Percentiles rank a stretch among this genome's conserved stretches.
These are phyloP conservation scores for Microcebus tavaratra DNA, from an alignment of 2,113 vertebrate species.

Conservation along the genomic window DNA sequence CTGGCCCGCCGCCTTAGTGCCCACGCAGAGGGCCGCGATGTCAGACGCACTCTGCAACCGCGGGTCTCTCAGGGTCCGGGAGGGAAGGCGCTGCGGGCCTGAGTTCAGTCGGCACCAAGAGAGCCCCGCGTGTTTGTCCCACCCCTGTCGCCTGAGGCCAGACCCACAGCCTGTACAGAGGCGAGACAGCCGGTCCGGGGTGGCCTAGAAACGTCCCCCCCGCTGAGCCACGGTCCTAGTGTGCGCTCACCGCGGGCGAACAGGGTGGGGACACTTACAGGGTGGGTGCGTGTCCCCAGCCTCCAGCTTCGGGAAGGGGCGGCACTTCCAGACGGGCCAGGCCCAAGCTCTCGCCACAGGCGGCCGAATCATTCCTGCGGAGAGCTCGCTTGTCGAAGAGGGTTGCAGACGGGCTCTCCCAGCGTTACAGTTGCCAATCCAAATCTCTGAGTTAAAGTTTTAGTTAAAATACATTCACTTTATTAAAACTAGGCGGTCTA, in stretches of 20 bases:
- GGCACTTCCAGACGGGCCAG: background rate
- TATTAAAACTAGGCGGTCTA: slow-evolving; percentile 1
- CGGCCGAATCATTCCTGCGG: background rate
- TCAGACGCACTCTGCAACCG: background rate
- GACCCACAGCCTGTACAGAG: background rate
- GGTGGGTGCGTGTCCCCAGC: background rate
- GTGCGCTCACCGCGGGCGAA: background rate
- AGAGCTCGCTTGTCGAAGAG: background rate
- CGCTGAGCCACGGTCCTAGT: background rate
- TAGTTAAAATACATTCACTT: slow-evolving; percentile 55
- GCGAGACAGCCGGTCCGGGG: background rate
- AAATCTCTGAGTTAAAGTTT: slow-evolving; percentile 29
- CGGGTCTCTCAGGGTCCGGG: fast-evolving
- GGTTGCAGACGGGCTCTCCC: background rate
- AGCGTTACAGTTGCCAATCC: background rate
- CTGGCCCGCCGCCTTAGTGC: background rate
- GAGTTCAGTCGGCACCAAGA: background rate
- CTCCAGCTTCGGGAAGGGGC: background rate
- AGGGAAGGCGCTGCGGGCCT: background rate
- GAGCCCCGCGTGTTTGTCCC: fast-evolving
- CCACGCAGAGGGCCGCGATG: background rate
- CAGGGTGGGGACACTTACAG: background rate
- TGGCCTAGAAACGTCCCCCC: background rate
- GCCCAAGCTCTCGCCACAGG: background rate
- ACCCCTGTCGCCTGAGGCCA: background rate